Conservation (phyloP, 2,797 vertebrate genomes). For the Peromyscus nudipes region DNA sequence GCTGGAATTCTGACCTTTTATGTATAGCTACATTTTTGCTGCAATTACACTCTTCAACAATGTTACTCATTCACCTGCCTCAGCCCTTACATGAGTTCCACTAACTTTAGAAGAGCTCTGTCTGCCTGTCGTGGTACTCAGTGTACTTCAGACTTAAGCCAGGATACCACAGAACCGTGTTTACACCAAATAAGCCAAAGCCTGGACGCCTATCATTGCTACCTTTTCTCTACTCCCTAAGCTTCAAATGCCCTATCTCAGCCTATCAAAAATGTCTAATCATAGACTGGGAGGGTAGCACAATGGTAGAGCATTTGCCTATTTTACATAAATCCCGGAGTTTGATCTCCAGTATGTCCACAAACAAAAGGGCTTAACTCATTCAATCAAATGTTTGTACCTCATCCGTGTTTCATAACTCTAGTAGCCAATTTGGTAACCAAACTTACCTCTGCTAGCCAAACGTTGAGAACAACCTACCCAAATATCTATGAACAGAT, state of each 20-base stretch:
- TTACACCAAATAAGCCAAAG: not conserved
- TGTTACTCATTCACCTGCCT: not conserved
- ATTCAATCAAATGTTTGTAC: not conserved
- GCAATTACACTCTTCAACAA: not conserved
- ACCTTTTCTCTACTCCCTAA: not conserved
- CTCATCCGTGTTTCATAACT: not conserved
- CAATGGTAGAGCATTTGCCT: not conserved
- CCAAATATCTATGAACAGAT: not conserved
- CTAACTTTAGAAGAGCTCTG: not conserved
- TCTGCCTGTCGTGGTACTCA: not conserved
- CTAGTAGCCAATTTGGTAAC: not conserved
- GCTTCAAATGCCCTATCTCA: not conserved
- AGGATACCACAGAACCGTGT: not conserved
- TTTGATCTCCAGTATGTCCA: not conserved
- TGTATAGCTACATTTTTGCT: slow-evolving; percentile 41
- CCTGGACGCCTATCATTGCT: not conserved
- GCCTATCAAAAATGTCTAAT: slow-evolving; percentile 46
- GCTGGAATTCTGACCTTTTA: slow-evolving; percentile 13
- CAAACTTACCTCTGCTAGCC: not conserved
- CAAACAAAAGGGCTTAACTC: not conserved
- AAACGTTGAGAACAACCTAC: not conserved
- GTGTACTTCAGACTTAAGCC: not conserved
- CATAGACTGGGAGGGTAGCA: not conserved
- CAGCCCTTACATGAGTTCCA: not conserved
- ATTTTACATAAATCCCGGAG: not conserved